Base-by-base conservation (phyloP, 2,113 vertebrate genomes). In the Mustela nigripes region DNA sequence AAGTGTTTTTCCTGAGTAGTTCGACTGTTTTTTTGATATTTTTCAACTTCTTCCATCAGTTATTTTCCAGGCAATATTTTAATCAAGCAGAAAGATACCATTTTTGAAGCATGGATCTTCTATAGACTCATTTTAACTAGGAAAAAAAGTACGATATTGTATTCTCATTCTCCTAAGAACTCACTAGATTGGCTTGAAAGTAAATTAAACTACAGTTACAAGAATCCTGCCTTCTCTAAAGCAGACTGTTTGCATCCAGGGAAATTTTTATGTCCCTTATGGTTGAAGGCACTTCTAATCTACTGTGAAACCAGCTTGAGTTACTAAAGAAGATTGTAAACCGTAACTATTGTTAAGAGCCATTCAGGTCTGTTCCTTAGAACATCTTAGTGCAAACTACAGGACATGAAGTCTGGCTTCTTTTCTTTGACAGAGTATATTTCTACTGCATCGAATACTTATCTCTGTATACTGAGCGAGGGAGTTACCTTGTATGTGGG, bases 1-100 rank as follows among this genome's bases (percentile, higher is more conserved):
- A 80, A 18, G 69, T 74, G 22, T 56, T 95, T 69, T 76, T 94
- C 95, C 14, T 95, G 36, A 53, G 58, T 63, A 62, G 36, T 19
- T 91, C 50, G 31, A 78, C 79, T 36, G 18, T 83, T 84, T 53
- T 39, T 86, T 69, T 33, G 14, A 94, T 89, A 67, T 56, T 85
- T 83, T 81, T 78, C 22, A 16, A 81, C 4, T 73, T 92, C 39
- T 28, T 12, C 36, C 85, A 91, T 2, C 21, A 94, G 67, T 96
- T 94, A 88, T 97, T 97, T 97, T 91, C 8, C 24, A 88, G 0
- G 21, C 8, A 74, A 26, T 36, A 93, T 95, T 67, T 95, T 67
- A 97, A 78, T 89, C 65, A 93, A 96, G 24, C 7, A 28, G 48
- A 90, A 33, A 80, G 6, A 6, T 36, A 97, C 84, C n/a, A 58